These are phyloP conservation scores for Drosophila eohydei DNA, from an alignment of 2,888 invertebrate species.

Conservation along the genomic window DNA sequence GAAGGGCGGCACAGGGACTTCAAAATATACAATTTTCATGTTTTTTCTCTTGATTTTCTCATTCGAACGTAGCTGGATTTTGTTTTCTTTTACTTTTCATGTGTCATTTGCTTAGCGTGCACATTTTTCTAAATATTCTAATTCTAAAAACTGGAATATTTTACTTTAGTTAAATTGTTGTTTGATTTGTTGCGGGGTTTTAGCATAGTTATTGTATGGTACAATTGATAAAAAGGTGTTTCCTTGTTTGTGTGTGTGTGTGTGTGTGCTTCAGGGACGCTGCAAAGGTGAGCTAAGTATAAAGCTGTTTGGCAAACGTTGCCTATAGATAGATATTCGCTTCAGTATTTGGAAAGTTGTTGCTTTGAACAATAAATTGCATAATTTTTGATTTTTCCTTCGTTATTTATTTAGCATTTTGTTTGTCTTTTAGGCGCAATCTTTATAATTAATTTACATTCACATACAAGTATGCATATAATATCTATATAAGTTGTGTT, in stretches of 20 bases:
- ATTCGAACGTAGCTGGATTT: conserved; percentile 13
- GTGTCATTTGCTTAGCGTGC: conserved; percentile 34
- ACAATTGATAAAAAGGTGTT: conserved; percentile 57
- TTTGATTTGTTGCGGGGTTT: conserved; percentile 2
- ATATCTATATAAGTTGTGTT: conserved; percentile 50
- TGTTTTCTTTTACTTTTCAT: conserved; percentile 12
- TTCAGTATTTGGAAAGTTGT: conserved; percentile 41
- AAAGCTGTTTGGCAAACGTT: conserved; percentile 67
- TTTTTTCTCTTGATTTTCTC: not conserved
- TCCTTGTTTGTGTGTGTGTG: not conserved
- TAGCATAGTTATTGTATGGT: conserved; percentile 43
- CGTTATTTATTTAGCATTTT: conserved; percentile 11
- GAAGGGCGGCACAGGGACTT: conserved; percentile 59
- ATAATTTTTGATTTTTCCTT: conserved; percentile 68
- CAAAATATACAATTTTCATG: conserved; percentile 31
- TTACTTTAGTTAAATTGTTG: conserved; percentile 10
- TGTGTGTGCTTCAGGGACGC: conserved; percentile 38
- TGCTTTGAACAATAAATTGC: conserved; percentile 75
- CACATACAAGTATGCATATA: conserved; percentile 29
- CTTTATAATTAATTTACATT: conserved; percentile 60
- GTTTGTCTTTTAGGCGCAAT: conserved; percentile 72
- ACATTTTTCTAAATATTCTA: conserved; percentile 39
- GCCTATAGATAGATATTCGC: conserved; percentile 58
- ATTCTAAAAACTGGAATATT: conserved; percentile 36
- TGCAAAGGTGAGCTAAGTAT: conserved; percentile 71